Evolutionary conservation across 2,797 vertebrate species (phyloP).

Genomic region (Aulostomus chinensis): DNA sequence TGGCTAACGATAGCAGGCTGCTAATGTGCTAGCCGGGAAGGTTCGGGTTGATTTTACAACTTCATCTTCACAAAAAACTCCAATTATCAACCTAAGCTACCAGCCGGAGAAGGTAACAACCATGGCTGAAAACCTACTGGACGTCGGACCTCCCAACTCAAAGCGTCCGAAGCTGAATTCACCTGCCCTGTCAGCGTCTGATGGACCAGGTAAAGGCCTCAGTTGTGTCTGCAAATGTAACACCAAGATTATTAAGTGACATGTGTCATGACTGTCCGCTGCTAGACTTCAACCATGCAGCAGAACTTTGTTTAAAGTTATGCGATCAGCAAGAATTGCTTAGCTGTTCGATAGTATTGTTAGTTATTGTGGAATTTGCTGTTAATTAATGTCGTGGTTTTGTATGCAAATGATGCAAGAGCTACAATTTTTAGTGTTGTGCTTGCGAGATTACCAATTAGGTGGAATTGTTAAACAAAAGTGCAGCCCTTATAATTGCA

Average conservation of each 20-base stretch:
- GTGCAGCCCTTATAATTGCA: neutral
- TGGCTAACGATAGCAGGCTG: conserved; percentile 71
- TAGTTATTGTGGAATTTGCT: no score
- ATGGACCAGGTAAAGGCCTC: conserved; percentile 91
- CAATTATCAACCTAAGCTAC: conserved; percentile 23
- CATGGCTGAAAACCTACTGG: conserved; percentile 97
- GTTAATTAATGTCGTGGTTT: no score
- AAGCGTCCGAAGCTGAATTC: conserved; percentile 97
- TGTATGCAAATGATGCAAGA: no score
- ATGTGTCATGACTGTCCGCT: rapidly evolving
- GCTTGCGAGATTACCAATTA: no score
- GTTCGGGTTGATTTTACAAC: conserved; percentile 33
- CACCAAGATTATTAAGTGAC: neutral
- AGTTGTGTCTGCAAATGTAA: conserved; percentile 17
- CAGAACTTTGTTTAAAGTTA: neutral
- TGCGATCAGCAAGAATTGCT: neutral
- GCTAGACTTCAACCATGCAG: rapidly evolving
- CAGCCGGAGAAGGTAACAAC: conserved; percentile 29
- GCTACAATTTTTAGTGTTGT: no score
- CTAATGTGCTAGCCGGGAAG: conserved; percentile 71
- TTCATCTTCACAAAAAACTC: conserved; percentile 25
- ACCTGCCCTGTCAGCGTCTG: conserved; percentile 90
- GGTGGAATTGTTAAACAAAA: no score
- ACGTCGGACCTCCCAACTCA: conserved; percentile 93
- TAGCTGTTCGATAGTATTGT: no score